A percentile compares a stretch with the other conserved stretches of the same genome.
Conservation (phyloP, 2,113 vertebrate species). For the Balaenoptera acutorostrata region DNA sequence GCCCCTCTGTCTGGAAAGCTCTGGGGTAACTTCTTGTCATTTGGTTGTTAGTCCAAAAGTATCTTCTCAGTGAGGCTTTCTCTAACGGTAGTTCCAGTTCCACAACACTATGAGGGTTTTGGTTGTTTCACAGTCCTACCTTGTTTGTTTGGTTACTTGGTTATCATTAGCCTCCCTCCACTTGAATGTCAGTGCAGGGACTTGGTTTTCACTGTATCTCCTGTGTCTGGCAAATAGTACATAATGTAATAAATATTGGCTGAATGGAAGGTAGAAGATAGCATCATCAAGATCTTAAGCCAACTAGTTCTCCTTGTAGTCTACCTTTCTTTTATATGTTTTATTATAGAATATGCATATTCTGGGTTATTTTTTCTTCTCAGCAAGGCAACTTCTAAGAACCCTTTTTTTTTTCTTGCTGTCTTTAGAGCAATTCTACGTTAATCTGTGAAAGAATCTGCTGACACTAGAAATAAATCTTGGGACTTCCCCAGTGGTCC, state of each 20-base stretch:
- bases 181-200: background rate
- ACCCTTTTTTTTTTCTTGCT: background rate
- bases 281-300: background rate
- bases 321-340: background rate
- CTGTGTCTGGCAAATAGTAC: background rate
- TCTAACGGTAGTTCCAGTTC: background rate
- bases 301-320: background rate
- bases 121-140: background rate
- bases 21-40: background rate
- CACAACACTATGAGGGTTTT: background rate
- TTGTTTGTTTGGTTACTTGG: background rate
- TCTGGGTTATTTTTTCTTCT: slow-evolving; percentile 14
- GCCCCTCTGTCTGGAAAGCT: background rate
- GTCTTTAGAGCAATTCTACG: background rate
- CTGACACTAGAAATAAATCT: slow-evolving; percentile 36
- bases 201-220: background rate
- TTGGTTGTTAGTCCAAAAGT: background rate
- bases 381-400: slow-evolving; percentile 3
- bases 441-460: slow-evolving; percentile 44
- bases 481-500: background rate
- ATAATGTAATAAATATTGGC: background rate
- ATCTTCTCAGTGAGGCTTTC: background rate
- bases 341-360: background rate
- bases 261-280: background rate
- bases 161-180: background rate